These are phyloP conservation scores for Hippopotamyrus pictus DNA, from an alignment of 2,797 vertebrate genomes.

Conservation along the genomic window DNA sequence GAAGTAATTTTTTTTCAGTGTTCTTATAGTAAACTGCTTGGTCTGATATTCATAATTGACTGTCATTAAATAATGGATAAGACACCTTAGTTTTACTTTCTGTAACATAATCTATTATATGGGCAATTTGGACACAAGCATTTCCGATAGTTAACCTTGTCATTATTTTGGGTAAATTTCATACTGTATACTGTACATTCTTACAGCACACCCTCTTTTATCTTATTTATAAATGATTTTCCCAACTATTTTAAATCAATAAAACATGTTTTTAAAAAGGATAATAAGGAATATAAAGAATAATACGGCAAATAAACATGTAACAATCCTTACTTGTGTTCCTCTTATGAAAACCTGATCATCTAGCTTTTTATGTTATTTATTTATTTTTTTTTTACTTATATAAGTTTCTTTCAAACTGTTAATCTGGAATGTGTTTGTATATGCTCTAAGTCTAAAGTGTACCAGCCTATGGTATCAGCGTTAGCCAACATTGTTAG, in stretches of 20 bases:
- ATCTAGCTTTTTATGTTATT: no score
- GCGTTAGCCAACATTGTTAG: no score
- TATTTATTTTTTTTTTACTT: no score
- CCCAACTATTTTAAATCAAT: not conserved
- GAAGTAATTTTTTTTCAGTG: not conserved
- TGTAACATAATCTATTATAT: not conserved
- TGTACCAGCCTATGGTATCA: no score
- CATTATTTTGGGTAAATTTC: not conserved
- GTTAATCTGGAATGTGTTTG: no score
- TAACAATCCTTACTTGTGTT: no score
- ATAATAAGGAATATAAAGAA: not conserved
- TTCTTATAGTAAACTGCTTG: not conserved
- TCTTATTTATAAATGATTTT: not conserved
- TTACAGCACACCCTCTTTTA: not conserved
- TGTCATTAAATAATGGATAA: not conserved
- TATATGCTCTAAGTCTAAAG: no score
- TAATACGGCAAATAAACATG: no score
- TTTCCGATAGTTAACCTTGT: not conserved
- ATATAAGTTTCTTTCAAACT: no score
- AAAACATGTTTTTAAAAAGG: not conserved
- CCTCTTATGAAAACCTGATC: no score
- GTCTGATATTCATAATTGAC: not conserved
- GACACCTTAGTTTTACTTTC: not conserved
- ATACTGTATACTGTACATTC: no score
- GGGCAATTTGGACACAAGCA: not conserved